phyloP scores from a whole-genome alignment of 2,888 invertebrate genomes.

The Drosophila neonasuta region DNA sequence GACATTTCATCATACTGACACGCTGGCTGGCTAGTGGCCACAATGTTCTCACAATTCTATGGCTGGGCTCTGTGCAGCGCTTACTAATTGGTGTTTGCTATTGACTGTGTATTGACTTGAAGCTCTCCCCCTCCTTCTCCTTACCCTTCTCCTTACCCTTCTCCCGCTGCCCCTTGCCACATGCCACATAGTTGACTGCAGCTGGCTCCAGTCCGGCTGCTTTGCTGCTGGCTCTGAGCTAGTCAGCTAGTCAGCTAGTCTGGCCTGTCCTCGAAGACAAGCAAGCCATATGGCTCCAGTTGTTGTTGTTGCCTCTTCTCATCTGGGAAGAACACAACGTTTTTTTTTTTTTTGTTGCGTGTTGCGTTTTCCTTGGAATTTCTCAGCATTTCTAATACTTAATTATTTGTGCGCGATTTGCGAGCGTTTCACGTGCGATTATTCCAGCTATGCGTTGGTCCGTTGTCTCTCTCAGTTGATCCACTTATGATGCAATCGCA shows the following conservation, averaged over 20 bases:
- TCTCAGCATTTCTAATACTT: slow-evolving; percentile 76
- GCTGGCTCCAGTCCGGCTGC: slow-evolving; percentile 69
- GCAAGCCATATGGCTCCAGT: not conserved
- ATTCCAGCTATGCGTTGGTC: slow-evolving; percentile 42
- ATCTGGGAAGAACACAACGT: slow-evolving; percentile 66
- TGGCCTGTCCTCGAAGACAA: slow-evolving; percentile 56
- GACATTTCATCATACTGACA: slow-evolving; percentile 78
- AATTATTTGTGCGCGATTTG: slow-evolving; percentile 73
- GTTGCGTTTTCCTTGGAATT: slow-evolving; percentile 71
- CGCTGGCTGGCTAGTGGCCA: slow-evolving; percentile 47
- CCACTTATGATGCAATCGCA: slow-evolving; percentile 46
- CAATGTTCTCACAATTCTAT: slow-evolving; percentile 75
- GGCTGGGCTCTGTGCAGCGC: slow-evolving; percentile 70
- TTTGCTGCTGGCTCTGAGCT: slow-evolving; percentile 40
- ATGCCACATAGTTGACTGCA: slow-evolving; percentile 18
- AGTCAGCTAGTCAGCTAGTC: slow-evolving; percentile 66
- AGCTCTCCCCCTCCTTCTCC: not conserved
- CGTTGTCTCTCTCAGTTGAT: slow-evolving; percentile 26
- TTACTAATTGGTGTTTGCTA: slow-evolving; percentile 73
- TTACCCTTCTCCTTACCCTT: not conserved
- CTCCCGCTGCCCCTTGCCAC: no score
- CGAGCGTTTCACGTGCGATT: slow-evolving; percentile 67
- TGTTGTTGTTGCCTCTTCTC: slow-evolving; percentile 18
- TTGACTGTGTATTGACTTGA: slow-evolving; percentile 36
- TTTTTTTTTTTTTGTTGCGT: slow-evolving; percentile 49